Evolutionary conservation across 1,140 invertebrate genomes (phyloP), one percentile per base, ranked within the genome.

Genomic region (Calycopis cecrops): DNA sequence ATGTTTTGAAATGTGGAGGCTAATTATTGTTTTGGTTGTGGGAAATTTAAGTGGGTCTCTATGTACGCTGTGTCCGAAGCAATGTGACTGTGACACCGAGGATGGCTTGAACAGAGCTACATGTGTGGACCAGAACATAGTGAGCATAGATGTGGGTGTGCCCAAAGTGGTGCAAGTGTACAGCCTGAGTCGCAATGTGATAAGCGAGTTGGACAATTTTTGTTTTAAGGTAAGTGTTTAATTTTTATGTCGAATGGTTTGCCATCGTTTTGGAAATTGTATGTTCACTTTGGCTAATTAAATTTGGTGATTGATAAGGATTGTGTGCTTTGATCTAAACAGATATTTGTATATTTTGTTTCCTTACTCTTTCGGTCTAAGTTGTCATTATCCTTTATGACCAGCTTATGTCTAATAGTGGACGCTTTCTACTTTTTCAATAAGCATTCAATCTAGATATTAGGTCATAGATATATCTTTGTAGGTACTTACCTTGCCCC

Each of bases 21-120:
- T 76, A 52, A 69, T 42, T 53, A 57, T 63, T 64, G 57, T 71
- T 52, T 35, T 75, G 10, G 52, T 77, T 38, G 17, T 81, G 34
- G 40, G 63, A 16, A 65, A 38, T 59, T 35, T 73, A 60, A 47
- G 49, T 47, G 54, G 18, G 12, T 68, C 48, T 44, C 52, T 52
- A 10, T 44, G 65, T 40, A 65, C 65, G 21, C 28, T 75, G 12
- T 90, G 89, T 70, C 89, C 89, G 3, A 84, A 80, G 52, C 76
- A 88, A 72, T 90, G 89, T 65, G 76, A 82, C 51, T 90, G 89
- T 77, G 88, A 90, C 71, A 66, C 80, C 57, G 71, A 79, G 12
- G 68, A 88, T 66, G 82, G 81, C 11, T 69, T 89, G 14, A 89
- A 82, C 54, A 79, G 87, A 44, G 88, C 88, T 0, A 69, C 63